Base-by-base conservation (phyloP, 2,797 vertebrate species). In the Odontamblyopus rebecca region DNA sequence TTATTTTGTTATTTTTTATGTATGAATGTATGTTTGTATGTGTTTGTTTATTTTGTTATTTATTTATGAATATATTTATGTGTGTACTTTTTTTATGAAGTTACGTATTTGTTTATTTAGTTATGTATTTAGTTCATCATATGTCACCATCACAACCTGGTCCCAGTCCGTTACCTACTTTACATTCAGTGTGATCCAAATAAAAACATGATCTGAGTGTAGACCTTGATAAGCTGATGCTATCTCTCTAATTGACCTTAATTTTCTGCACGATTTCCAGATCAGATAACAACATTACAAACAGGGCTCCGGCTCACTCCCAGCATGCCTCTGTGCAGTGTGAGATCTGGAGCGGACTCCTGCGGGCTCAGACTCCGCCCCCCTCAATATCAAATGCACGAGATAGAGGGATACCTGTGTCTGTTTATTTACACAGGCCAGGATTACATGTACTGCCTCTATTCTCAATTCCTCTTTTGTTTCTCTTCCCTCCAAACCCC, bases 201-300 rank as follows among this genome's bases (percentile, higher is more conserved):
- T 69, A 70, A 82, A 76, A 76, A 76, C 61, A 68, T 73, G 69
- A 81, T 77, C 19, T 70, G 23, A 73, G 53, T 77, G 70, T 60
- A 41, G 74, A 77, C 68, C 63, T 71, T 41, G 61, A 76, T 67
- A 6, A 57, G 5, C 9, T 68, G 54, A 62, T 76, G 75, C 67
- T 51, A 72, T 44, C 67, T 7, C 56, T 80, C 67, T 82, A 83
- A 82, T 82, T 85, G 76, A 69, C 35, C 57, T 84, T 68, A 72
- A 80, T 76, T 86, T 85, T 67, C 75, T 75, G 76, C 76, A 56
- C 60, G 70, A 70, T 76, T 73, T 81, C 83, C 77, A 86, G 82
- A 89, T 89, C 83, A 81, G 84, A 89, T 81, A 71, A 50, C 78
- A 63, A 74, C 70, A 80, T 84, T 80, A 83, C 65, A 60, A 78